Base-by-base conservation (phyloP, 92 coral and sea anemone species). In the Bergia puertoricense region DNA sequence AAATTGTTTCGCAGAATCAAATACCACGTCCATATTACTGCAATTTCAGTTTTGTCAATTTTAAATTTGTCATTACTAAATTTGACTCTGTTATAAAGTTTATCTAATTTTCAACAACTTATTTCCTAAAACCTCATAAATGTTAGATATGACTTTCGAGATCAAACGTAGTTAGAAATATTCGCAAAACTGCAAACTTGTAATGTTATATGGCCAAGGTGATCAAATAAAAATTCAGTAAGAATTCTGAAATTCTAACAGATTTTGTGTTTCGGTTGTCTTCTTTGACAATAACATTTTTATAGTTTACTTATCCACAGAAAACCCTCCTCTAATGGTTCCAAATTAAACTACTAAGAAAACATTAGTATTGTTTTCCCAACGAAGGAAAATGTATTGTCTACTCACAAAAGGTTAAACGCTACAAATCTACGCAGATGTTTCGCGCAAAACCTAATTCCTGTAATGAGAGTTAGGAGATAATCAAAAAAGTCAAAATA, bases 331-430 rank as follows among this genome's bases (percentile, higher is more conserved):
- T 84, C 45, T 46, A 84, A 84, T 71, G 65, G 56, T 22, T 50
- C 14, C 87, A 84, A 71, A 84, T 84, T 44, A 73, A 69, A 69
- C 59, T 38, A 83, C 86, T 83, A 77, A 83, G 16, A 51, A 72
- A 83, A 80, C 71, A 84, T 84, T 84, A 84, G 87, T 71, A 56
- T 72, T 84, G 87, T 84, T 84, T 84, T 71, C 78, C 79, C 30
- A 46, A 39, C 54, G 72, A 69, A 45, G 50, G 46, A 73, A 69
- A 15, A 56, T 46, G 41, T 45, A 84, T 84, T 84, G 87, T 84
- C 78, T 51, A 3, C 20, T 30, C 65, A 84, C 87, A 72, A 84
- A 76, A 23, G 87, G 45, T 23, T 72, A 30, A 36, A 46, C 79
- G 77, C n/a, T 84, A 30, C 15, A 75, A 71, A 51, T 23, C n/a